Percentiles rank a stretch among this genome's conserved stretches.
These are phyloP conservation scores for Mythimna loreyi DNA, from an alignment of 2,888 invertebrate genomes.

Conservation along the genomic window DNA sequence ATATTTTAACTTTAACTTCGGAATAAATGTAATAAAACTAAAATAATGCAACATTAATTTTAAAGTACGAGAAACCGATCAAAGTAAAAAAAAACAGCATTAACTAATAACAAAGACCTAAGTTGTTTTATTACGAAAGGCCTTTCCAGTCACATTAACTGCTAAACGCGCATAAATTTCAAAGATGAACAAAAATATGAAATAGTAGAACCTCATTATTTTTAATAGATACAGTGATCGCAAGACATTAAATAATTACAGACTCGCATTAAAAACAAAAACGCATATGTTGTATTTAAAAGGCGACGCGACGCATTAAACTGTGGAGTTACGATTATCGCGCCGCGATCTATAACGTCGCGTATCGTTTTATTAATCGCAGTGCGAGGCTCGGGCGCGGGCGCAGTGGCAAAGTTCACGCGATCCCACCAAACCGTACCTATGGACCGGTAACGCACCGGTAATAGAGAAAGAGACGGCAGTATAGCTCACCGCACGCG, in stretches of 20 bases:
- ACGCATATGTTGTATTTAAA: slow-evolving; percentile 65
- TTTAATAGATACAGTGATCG: slow-evolving; percentile 28
- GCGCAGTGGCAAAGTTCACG: slow-evolving; percentile 89
- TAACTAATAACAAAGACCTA: not conserved
- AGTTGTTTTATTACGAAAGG: slow-evolving; percentile 13
- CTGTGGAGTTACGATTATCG: slow-evolving; percentile 81
- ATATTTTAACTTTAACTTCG: too few relatives aligned
- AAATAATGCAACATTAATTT: slow-evolving; percentile 8
- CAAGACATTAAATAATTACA: slow-evolving; percentile 61
- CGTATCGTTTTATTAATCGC: slow-evolving; percentile 86
- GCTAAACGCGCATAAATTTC: slow-evolving; percentile 4
- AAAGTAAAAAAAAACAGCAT: slow-evolving; percentile 4
- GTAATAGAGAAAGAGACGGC: slow-evolving; percentile 80
- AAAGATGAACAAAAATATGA: slow-evolving; percentile 24
- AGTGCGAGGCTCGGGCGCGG: slow-evolving; percentile 66
- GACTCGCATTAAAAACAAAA: slow-evolving; percentile 67
- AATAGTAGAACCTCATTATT: slow-evolving; percentile 19
- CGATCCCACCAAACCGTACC: slow-evolving; percentile 82
- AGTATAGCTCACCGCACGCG: slow-evolving; percentile 36
- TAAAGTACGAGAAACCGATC: slow-evolving; percentile 11
- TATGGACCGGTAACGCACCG: slow-evolving; percentile 83
- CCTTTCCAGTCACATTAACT: slow-evolving; percentile 27
- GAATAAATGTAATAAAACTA: too few relatives aligned
- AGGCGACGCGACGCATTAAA: slow-evolving; percentile 71
- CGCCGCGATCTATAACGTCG: slow-evolving; percentile 85